phyloP scores from a whole-genome alignment of 1,140 invertebrate genomes.

The Drosophila ogumai region DNA sequence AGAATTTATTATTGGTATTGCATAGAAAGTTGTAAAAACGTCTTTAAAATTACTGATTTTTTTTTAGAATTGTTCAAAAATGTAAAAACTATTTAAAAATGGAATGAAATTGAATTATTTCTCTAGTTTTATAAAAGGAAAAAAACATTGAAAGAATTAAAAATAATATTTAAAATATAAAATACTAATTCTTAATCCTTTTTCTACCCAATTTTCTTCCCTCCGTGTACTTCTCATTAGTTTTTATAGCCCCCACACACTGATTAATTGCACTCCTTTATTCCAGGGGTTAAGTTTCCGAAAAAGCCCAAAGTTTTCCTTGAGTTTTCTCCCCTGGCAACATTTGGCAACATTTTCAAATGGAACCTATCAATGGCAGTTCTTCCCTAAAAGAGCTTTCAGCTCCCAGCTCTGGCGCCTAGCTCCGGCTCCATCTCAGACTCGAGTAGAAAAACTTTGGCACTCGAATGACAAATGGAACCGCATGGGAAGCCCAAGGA shows the following conservation, averaged over 20 bases:
- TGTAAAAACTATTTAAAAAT: too few relatives aligned
- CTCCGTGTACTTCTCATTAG: slow-evolving; percentile 28
- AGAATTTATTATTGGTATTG: too few relatives aligned
- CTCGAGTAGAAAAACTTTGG: slow-evolving; percentile 67
- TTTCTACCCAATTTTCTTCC: not conserved
- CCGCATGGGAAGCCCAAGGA: slow-evolving; percentile 63
- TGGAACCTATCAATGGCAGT: slow-evolving; percentile 59
- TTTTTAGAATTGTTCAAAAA: too few relatives aligned
- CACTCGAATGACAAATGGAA: slow-evolving; percentile 79
- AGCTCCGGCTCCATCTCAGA: not conserved
- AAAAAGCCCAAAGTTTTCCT: slow-evolving; percentile 27
- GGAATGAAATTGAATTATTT: too few relatives aligned
- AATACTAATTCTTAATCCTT: not conserved
- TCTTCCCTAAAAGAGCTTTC: slow-evolving; percentile 15
- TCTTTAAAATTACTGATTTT: too few relatives aligned
- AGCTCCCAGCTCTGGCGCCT: slow-evolving; percentile 7
- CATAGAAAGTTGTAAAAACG: too few relatives aligned
- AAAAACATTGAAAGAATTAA: too few relatives aligned
- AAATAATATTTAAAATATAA: too few relatives aligned
- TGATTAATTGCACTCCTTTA: slow-evolving; percentile 40
- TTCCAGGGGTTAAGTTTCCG: not conserved
- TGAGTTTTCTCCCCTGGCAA: slow-evolving; percentile 17
- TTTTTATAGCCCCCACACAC: slow-evolving; percentile 27
- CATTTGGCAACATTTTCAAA: slow-evolving; percentile 49
- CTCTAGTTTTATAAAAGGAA: too few relatives aligned